Evolutionary conservation across 92 coral and sea anemone species (phyloP).

Genomic region (Zoanthus sociatus): DNA sequence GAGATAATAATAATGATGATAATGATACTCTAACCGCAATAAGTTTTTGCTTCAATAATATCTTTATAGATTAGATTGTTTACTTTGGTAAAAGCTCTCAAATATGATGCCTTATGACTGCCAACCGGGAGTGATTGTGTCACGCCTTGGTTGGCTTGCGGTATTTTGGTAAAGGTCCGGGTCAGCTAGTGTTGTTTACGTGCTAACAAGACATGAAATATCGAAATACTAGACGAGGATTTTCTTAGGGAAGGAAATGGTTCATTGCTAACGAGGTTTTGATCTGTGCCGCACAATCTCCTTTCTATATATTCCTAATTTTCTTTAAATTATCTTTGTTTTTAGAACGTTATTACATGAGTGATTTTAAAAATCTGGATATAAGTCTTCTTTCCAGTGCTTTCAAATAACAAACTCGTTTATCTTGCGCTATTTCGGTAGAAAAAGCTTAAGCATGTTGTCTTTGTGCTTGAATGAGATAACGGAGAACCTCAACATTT

Average conservation of each 20-base stretch:
- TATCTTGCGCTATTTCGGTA: not conserved
- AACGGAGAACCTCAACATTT: not conserved
- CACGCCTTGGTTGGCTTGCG: too few species aligned
- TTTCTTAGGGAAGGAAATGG: slow-evolving; percentile 25
- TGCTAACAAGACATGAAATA: slow-evolving; percentile 44
- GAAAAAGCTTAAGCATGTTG: not conserved
- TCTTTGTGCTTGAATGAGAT: not conserved
- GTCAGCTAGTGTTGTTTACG: not conserved
- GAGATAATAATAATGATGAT: too few species aligned
- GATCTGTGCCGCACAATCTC: slow-evolving; percentile 24
- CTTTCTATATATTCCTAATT: not conserved
- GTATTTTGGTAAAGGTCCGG: too few species aligned
- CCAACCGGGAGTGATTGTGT: too few species aligned
- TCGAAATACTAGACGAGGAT: not conserved
- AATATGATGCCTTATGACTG: too few species aligned
- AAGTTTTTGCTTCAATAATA: too few species aligned
- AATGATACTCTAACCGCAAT: too few species aligned
- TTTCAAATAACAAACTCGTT: not conserved
- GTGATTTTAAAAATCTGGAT: not conserved
- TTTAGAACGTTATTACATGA: not conserved
- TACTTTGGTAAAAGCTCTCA: too few species aligned
- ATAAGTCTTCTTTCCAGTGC: not conserved
- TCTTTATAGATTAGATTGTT: too few species aligned
- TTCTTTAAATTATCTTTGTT: not conserved
- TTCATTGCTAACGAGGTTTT: slow-evolving; percentile 44